phyloP scores from a whole-genome alignment of 2,888 invertebrate species.

The Rhamnusium bicolor region DNA sequence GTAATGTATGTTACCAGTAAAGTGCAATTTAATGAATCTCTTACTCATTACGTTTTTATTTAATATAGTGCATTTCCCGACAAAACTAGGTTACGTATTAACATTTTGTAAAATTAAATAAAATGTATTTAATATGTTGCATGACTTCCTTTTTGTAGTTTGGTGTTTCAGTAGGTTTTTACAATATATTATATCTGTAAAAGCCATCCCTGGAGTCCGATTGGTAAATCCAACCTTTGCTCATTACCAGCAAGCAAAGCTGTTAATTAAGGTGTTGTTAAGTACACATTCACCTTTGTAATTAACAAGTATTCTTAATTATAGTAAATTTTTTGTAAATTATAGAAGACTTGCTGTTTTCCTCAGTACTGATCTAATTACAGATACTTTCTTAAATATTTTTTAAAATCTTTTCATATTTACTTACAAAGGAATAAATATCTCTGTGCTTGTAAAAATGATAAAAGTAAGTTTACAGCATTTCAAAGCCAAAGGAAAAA shows the following conservation, averaged over 20 bases:
- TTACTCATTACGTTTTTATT: too few relatives aligned
- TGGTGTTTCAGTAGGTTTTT: too few relatives aligned
- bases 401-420: background rate
- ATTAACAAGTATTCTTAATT: constrained; percentile 38
- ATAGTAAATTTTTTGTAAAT: constrained; percentile 9
- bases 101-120: too few relatives aligned
- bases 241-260: constrained; percentile 18
- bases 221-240: too few relatives aligned
- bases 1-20: too few relatives aligned
- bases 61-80: too few relatives aligned
- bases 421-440: too few relatives aligned
- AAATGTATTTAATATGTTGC: too few relatives aligned
- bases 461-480: background rate
- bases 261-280: constrained; percentile 35
- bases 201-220: constrained; percentile 4
- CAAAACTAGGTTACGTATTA: too few relatives aligned
- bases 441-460: too few relatives aligned
- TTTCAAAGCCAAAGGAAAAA: background rate
- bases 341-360: background rate
- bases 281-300: constrained; percentile 30
- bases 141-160: too few relatives aligned
- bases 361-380: background rate
- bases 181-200: background rate
- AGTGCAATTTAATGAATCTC: too few relatives aligned
- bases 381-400: background rate